Evolutionary conservation across 2,797 vertebrate genomes (phyloP).

Genomic region (Poecilia picta): DNA sequence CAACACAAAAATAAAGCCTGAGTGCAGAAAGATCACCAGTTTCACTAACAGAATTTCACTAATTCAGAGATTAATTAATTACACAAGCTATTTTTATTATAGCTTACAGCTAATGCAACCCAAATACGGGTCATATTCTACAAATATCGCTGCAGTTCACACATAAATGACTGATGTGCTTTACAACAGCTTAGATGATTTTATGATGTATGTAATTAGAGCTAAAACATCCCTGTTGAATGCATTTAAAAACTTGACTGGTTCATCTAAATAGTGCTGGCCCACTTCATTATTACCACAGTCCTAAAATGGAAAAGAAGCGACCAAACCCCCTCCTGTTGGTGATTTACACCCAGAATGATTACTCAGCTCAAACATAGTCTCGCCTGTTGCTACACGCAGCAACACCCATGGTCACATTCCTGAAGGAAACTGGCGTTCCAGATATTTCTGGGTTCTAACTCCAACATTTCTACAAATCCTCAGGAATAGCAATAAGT

Average conservation of each 20-base stretch:
- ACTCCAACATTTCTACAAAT: constrained; percentile 26
- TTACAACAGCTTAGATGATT: neutral
- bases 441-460: constrained; percentile 5
- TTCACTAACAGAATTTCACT: neutral
- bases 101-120: neutral
- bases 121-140: neutral
- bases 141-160: neutral
- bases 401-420: constrained; percentile 46
- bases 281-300: constrained; percentile 14
- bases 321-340: constrained; percentile 10
- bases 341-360: constrained; percentile 31
- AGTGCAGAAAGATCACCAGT: neutral
- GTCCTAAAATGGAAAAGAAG: constrained; percentile 21
- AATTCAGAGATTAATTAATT: neutral
- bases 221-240: neutral
- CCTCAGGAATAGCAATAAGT: neutral
- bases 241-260: neutral
- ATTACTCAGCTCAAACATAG: constrained; percentile 37
- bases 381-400: constrained; percentile 47
- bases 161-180: neutral
- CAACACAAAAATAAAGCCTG: neutral
- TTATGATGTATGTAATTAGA: too few species aligned
- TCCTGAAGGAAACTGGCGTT: constrained; percentile 48
- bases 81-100: neutral
- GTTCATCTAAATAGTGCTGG: constrained; percentile 1